Percentiles rank a stretch among this genome's conserved stretches.
These are phyloP conservation scores for Colossoma macropomum DNA, from an alignment of 2,113 vertebrate species.

Conservation along the genomic window DNA sequence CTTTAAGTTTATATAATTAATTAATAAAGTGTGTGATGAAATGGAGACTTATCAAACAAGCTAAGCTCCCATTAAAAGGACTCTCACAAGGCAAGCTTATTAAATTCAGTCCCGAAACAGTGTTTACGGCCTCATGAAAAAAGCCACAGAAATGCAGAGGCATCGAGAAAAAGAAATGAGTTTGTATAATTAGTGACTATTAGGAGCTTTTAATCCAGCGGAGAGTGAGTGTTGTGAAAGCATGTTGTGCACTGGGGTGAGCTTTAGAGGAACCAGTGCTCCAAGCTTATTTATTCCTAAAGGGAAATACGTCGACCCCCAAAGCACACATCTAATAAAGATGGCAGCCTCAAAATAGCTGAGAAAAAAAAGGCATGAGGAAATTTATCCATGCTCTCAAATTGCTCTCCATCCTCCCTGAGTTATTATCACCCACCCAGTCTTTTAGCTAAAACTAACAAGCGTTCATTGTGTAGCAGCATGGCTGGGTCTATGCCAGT, in stretches of 20 bases:
- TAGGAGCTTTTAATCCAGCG: conserved; percentile 78
- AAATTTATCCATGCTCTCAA: conserved; percentile 10
- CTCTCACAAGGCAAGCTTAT: conserved; percentile 77
- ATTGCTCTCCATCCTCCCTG: conserved; percentile 15
- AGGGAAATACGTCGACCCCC: conserved; percentile 70
- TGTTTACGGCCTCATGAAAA: conserved; percentile 76
- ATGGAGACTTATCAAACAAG: conserved; percentile 83
- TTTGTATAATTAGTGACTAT: conserved; percentile 82
- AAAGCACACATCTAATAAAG: conserved; percentile 82
- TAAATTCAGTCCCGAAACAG: conserved; percentile 73
- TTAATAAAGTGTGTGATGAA: conserved; percentile 83
- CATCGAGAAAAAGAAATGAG: conserved; percentile 78
- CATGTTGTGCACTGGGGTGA: conserved; percentile 42
- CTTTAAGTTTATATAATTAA: conserved; percentile 84
- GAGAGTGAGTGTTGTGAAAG: conserved; percentile 60
- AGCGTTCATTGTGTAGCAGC: background rate
- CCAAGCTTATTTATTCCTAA: conserved; percentile 72
- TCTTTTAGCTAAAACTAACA: conserved; percentile 20
- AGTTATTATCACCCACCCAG: background rate
- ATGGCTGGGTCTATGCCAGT: background rate
- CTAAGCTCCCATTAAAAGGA: conserved; percentile 78
- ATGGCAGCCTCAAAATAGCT: conserved; percentile 47
- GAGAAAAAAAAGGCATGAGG: background rate
- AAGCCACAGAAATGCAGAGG: conserved; percentile 69
- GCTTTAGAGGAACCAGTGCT: conserved; percentile 66